Conservation (phyloP, 2,797 vertebrate species). For the Centropyge bicolor region DNA sequence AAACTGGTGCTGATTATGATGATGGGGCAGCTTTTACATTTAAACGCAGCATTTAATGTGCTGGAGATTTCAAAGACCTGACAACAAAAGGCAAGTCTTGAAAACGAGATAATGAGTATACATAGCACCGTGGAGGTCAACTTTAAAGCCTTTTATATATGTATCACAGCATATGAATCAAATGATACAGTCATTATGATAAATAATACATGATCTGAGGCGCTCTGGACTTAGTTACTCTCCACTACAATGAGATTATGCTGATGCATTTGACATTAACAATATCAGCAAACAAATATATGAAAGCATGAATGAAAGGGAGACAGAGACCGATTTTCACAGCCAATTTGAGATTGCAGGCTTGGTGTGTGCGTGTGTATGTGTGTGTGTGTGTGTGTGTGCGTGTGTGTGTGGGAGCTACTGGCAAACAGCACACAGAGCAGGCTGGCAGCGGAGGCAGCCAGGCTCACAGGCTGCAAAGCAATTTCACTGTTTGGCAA, state of each 20-base stretch:
- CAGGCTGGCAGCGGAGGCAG: conserved; percentile 80
- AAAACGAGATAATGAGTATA: conserved; percentile 65
- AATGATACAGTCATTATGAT: conserved; percentile 71
- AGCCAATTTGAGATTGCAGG: conserved; percentile 85
- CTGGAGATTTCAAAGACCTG: conserved; percentile 37
- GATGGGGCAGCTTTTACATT: conserved; percentile 50
- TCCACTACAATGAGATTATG: conserved; percentile 75
- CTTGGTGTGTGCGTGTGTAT: conserved; percentile 46
- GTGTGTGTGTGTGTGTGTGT: conserved; percentile 45
- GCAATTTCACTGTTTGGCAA: conserved; percentile 86
- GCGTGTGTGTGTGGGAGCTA: conserved; percentile 57
- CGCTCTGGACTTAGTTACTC: conserved; percentile 69
- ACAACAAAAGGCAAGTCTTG: conserved; percentile 41
- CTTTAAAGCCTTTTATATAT: conserved; percentile 57
- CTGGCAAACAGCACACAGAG: conserved; percentile 81
- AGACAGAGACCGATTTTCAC: conserved; percentile 85
- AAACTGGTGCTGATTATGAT: conserved; percentile 35
- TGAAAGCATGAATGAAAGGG: conserved; percentile 83
- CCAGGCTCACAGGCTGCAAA: conserved; percentile 81
- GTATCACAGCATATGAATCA: conserved; percentile 52
- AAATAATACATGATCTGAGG: conserved; percentile 73
- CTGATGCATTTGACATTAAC: conserved; percentile 81
- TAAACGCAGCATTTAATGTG: conserved; percentile 49
- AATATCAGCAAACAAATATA: conserved; percentile 84
- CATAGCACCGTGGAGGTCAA: conserved; percentile 56